Percentiles rank a stretch among this genome's conserved stretches.
phyloP scores from a whole-genome alignment of 2,797 vertebrate genomes.

The Alectoris magna region DNA sequence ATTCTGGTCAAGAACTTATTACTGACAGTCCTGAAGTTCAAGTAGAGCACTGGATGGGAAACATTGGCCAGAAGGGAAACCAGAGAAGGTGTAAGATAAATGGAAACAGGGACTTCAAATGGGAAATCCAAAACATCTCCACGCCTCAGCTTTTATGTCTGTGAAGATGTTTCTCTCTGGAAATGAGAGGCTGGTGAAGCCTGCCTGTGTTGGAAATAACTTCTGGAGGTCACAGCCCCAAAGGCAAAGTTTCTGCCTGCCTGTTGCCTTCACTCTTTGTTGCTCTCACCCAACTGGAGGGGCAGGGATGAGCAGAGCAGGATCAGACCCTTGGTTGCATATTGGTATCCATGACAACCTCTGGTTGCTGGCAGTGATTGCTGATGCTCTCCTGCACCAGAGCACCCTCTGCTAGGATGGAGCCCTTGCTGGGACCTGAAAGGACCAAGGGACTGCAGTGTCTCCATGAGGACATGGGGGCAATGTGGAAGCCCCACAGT shows the following conservation, averaged over 20 bases:
- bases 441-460: neutral
- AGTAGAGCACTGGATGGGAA: neutral
- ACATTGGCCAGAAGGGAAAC: neutral
- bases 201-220: neutral
- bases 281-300: neutral
- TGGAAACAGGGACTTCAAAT: neutral
- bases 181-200: neutral
- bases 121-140: neutral
- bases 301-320: neutral
- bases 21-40: neutral
- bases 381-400: neutral
- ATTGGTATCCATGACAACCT: neutral
- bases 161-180: neutral
- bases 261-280: neutral
- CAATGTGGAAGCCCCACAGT: accelerated
- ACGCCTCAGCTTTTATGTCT: neutral
- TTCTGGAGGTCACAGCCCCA: neutral
- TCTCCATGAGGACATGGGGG: accelerated
- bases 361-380: neutral
- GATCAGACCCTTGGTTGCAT: accelerated
- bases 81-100: neutral
- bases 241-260: neutral
- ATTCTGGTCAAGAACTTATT: neutral
- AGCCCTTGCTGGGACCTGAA: neutral
- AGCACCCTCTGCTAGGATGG: neutral